A percentile compares a stretch with the other conserved stretches of the same genome.
phyloP scores from a whole-genome alignment of 2,797 vertebrate genomes.

The Thamnophis elegans region DNA sequence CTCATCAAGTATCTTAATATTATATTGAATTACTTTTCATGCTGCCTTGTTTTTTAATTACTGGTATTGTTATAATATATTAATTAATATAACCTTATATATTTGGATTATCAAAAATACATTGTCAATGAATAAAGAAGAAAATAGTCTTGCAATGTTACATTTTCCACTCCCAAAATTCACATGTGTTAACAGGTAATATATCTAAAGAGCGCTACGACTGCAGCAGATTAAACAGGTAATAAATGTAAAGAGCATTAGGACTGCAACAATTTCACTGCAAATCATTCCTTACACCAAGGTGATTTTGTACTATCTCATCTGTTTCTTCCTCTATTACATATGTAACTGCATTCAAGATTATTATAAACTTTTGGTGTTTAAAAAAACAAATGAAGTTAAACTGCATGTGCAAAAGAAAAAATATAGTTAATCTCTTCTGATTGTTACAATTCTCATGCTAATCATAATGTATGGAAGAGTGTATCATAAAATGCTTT shows the following conservation, averaged over 20 bases:
- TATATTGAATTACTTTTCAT: neutral
- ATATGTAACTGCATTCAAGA: neutral
- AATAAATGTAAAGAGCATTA: neutral
- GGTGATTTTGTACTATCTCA: neutral
- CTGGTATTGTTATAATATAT: neutral
- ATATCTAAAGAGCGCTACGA: neutral
- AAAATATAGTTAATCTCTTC: neutral
- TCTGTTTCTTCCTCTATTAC: neutral
- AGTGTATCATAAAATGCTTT: neutral
- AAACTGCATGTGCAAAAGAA: neutral
- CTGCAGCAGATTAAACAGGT: neutral
- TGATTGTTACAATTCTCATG: neutral
- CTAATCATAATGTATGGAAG: neutral
- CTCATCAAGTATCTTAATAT: neutral
- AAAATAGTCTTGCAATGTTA: neutral
- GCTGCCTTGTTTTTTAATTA: neutral
- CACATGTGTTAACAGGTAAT: neutral
- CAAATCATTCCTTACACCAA: neutral
- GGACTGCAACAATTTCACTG: neutral
- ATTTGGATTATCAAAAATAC: neutral
- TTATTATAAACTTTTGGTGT: neutral
- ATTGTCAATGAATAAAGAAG: neutral
- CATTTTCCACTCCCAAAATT: neutral
- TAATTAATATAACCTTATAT: neutral
- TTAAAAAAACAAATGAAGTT: neutral